These are phyloP conservation scores for Mycetomoellerius zeteki DNA, from an alignment of 1,140 invertebrate species.

Conservation along the genomic window DNA sequence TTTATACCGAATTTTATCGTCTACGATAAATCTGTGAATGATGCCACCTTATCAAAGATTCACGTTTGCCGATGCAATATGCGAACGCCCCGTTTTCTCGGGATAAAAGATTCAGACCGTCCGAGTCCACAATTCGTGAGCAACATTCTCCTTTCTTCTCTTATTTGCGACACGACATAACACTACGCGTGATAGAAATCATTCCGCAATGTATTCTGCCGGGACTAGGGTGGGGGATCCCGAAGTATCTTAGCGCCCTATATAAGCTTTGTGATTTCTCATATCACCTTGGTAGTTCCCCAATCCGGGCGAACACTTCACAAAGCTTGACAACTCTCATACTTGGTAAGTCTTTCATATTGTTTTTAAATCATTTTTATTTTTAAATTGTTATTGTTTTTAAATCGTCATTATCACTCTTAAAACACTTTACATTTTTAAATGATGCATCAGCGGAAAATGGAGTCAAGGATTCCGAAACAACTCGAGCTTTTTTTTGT, in stretches of 20 bases:
- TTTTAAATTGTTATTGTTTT: not conserved
- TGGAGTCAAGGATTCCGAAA: not conserved
- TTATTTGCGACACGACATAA: conserved; percentile 19
- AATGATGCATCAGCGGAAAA: not conserved
- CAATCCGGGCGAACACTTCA: conserved; percentile 82
- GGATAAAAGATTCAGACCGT: not conserved
- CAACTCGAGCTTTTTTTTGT: not conserved
- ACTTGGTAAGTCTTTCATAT: conserved; percentile 77
- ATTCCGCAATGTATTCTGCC: conserved; percentile 30
- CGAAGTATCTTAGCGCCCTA: conserved; percentile 75
- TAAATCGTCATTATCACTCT: conserved; percentile 23
- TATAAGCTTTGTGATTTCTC: conserved; percentile 83
- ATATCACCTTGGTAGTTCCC: conserved; percentile 83
- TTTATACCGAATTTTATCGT: not conserved
- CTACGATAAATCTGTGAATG: not conserved
- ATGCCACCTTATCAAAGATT: not conserved
- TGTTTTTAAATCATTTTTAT: not conserved
- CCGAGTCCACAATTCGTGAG: not conserved
- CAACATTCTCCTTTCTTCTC: conserved; percentile 6
- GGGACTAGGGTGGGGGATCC: conserved; percentile 70
- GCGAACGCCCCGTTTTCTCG: not conserved
- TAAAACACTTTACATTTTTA: not conserved
- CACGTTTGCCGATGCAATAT: not conserved
- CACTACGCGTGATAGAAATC: conserved; percentile 25
- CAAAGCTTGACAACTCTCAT: conserved; percentile 83